Conservation (phyloP, 2,888 invertebrate species). For the Spisula subtruncata region DNA sequence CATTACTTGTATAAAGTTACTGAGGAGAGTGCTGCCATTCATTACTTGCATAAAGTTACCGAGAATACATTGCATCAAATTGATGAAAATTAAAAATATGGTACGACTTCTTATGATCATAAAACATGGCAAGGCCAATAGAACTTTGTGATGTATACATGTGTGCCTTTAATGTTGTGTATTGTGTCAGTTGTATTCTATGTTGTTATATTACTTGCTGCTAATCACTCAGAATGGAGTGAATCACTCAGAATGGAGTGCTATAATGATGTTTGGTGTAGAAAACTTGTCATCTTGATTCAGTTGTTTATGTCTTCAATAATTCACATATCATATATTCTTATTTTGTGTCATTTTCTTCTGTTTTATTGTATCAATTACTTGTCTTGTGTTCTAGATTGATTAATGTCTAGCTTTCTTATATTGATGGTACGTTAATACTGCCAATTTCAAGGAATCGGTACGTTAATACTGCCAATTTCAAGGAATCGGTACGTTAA, state of each 20-base stretch:
- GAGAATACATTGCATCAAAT: background rate
- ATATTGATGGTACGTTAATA: too few species aligned
- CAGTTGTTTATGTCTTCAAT: conserved; percentile 8
- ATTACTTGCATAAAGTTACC: background rate
- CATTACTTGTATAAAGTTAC: too few species aligned
- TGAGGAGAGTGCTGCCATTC: too few species aligned
- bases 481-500: too few species aligned
- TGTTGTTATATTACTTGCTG: conserved; percentile 27
- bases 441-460: background rate
- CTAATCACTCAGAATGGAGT: background rate
- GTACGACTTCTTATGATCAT: background rate
- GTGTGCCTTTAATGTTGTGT: conserved; percentile 51
- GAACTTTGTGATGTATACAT: conserved; percentile 46
- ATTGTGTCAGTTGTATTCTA: conserved; percentile 24
- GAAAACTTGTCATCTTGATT: background rate
- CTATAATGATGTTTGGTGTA: background rate
- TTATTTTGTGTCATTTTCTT: conserved; percentile 15
- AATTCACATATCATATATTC: conserved; percentile 8
- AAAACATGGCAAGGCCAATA: background rate
- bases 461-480: too few species aligned
- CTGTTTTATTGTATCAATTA: background rate
- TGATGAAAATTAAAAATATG: background rate
- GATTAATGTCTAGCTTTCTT: background rate
- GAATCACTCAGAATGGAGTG: background rate
- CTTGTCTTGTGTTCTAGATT: background rate